These are phyloP conservation scores for Caenorhabditis imperialis DNA, from an alignment of 2,888 invertebrate species.

Conservation along the genomic window DNA sequence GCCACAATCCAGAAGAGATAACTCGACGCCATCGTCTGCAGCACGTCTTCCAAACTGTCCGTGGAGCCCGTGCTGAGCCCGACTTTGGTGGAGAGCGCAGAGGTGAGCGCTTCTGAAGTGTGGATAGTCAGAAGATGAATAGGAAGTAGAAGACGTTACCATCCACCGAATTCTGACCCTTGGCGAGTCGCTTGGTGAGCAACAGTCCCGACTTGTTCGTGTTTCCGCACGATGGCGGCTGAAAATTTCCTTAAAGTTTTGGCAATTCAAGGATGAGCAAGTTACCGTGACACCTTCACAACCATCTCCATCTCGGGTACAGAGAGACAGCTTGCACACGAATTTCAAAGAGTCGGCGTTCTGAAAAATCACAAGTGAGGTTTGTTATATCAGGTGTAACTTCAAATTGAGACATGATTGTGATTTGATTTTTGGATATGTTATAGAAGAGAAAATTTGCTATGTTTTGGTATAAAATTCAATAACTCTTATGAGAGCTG, in stretches of 20 bases:
- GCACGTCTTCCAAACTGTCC: slow-evolving; percentile 16
- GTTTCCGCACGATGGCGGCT: slow-evolving; percentile 62
- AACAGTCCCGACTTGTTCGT: slow-evolving; percentile 57
- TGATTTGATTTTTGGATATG: too few species aligned
- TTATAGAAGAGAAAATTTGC: too few species aligned
- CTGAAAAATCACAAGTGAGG: slow-evolving; percentile 39
- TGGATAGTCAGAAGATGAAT: too few species aligned
- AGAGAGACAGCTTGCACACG: slow-evolving; percentile 65
- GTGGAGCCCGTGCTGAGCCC: slow-evolving; percentile 5
- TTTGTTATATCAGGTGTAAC: too few species aligned
- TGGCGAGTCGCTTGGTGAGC: slow-evolving; percentile 44
- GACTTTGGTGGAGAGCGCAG: slow-evolving; percentile 58
- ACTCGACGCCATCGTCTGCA: slow-evolving; percentile 10
- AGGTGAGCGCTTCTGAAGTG: slow-evolving; percentile 56
- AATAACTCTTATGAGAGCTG: too few species aligned
- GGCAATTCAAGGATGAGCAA: not conserved
- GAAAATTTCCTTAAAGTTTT: slow-evolving; percentile 7
- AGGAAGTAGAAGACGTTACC: slow-evolving; percentile 5
- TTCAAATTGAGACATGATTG: too few species aligned
- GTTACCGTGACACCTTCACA: slow-evolving; percentile 75
- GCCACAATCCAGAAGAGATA: slow-evolving; percentile 40
- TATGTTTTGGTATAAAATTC: too few species aligned
- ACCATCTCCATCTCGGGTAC: slow-evolving; percentile 74
- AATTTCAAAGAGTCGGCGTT: slow-evolving; percentile 69
- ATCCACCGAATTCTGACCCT: slow-evolving; percentile 39